Conservation (phyloP, 2,888 invertebrate genomes). For the Tigriopus californicus region DNA sequence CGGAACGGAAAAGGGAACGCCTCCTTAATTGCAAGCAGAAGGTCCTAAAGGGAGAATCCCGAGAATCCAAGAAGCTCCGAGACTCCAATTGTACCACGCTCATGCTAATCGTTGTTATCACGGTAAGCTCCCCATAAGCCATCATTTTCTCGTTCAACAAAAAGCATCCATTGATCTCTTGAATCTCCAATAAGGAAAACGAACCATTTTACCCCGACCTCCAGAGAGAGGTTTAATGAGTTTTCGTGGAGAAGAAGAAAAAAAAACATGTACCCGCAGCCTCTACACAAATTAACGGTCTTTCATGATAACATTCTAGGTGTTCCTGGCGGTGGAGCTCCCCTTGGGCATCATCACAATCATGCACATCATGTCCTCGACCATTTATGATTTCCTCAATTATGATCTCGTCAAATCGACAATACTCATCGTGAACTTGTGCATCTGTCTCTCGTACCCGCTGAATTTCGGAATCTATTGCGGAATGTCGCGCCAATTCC, state of each 20-base stretch:
- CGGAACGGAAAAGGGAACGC: slow-evolving; percentile 54
- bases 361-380: slow-evolving; percentile 59
- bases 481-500: slow-evolving; percentile 82
- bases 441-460: slow-evolving; percentile 65
- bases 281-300: too few relatives aligned
- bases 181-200: too few relatives aligned
- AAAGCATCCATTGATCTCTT: neutral
- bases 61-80: slow-evolving; percentile 52
- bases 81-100: slow-evolving; percentile 68
- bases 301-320: too few relatives aligned
- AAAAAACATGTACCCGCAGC: too few relatives aligned
- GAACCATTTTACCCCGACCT: too few relatives aligned
- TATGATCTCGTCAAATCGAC: slow-evolving; percentile 56
- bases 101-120: slow-evolving; percentile 70
- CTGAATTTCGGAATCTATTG: slow-evolving; percentile 58
- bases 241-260: too few relatives aligned
- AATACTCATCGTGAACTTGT: slow-evolving; percentile 73
- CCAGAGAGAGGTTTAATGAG: too few relatives aligned
- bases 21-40: slow-evolving; percentile 41
- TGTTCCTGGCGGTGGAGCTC: slow-evolving; percentile 61
- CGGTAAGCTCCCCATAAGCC: slow-evolving; percentile 25
- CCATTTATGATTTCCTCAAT: slow-evolving; percentile 49
- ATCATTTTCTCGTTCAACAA: neutral
- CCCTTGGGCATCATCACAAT: slow-evolving; percentile 62
- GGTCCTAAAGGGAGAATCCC: slow-evolving; percentile 21